Evolutionary conservation across 2,888 invertebrate genomes (phyloP), one percentile per base, ranked within the genome.

Genomic region (Seira ritae): DNA sequence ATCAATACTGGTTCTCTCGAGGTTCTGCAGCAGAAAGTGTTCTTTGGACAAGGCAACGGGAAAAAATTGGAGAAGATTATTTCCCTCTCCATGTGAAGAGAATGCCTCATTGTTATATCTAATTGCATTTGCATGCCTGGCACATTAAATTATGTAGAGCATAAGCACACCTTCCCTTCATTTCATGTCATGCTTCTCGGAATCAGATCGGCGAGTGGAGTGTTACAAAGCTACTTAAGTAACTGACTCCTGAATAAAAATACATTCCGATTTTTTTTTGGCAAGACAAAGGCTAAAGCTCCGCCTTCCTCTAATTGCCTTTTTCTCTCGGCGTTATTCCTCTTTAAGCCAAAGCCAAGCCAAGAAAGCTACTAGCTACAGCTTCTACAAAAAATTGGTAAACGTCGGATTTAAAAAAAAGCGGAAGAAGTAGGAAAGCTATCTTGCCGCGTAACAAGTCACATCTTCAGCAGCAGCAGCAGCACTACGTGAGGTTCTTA

Each of bases 221-320:
- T 31, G 31, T n/a, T n/a, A n/a, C n/a, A n/a, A 15, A 50, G 50
- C 3, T 8, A 50, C 50, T 50, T 8, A 50, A 50, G 3, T 31
- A 31, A 31, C 2, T 31, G n/a, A 31, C 31, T 50, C 12, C 50
- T 3, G 15, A 50, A 50, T 50, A 8, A n/a, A n/a, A n/a, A 31
- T 31, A 31, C 31, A 31, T 8, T n/a, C n/a, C n/a, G n/a, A 50
- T 12, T 8, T 50, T 50, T 50, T 50, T 50, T 50, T 50, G 50
- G 50, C 50, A 50, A 23, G 71, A 50, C 23, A 17, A 70, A 71
- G 46, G 42, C 24, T 65, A 62, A 60, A 60, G 15, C 68, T 60
- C 42, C 31, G 31, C 60, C 73, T 82, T 72, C 6, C 23, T 31
- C 82, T 77, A 82, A 82, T 82, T 82, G 82, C 82, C 76, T 77